phyloP scores from a whole-genome alignment of 2,113 vertebrate species.

The Dromiciops gliroides region DNA sequence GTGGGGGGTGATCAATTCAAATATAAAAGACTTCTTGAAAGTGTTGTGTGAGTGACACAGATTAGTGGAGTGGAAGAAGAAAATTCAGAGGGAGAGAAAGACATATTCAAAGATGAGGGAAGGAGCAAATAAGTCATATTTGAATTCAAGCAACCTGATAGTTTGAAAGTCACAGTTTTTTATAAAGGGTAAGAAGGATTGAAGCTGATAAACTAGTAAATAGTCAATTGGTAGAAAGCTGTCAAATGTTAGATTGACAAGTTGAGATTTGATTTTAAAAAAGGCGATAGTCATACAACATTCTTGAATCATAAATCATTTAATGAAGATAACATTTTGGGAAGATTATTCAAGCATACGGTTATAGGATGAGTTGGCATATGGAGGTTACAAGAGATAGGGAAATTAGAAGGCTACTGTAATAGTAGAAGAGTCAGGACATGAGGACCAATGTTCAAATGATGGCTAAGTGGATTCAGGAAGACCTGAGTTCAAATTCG shows the following conservation, averaged over 20 bases:
- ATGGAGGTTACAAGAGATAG: not conserved
- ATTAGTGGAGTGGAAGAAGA: not conserved
- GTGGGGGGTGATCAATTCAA: not conserved
- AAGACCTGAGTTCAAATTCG: no score
- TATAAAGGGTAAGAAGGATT: conserved; percentile 18
- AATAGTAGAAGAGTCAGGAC: not conserved
- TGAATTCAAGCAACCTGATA: conserved; percentile 19
- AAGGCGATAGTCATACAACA: not conserved
- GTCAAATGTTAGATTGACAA: conserved; percentile 2
- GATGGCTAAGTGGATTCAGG: not conserved
- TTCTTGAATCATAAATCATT: conserved; percentile 23
- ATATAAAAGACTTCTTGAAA: not conserved
- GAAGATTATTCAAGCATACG: not conserved
- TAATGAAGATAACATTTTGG: not conserved
- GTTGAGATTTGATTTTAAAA: not conserved
- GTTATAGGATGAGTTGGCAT: not conserved
- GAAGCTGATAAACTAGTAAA: not conserved
- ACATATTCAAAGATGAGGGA: conserved; percentile 16
- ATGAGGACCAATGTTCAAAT: not conserved
- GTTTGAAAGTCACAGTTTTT: not conserved
- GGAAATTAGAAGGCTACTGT: not conserved
- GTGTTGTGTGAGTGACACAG: not conserved
- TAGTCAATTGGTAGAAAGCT: conserved; percentile 18
- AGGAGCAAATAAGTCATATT: conserved; percentile 33
- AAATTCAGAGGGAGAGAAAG: not conserved